phyloP scores from a whole-genome alignment of 2,797 vertebrate species.

The Tenualosa thibaudeaui region DNA sequence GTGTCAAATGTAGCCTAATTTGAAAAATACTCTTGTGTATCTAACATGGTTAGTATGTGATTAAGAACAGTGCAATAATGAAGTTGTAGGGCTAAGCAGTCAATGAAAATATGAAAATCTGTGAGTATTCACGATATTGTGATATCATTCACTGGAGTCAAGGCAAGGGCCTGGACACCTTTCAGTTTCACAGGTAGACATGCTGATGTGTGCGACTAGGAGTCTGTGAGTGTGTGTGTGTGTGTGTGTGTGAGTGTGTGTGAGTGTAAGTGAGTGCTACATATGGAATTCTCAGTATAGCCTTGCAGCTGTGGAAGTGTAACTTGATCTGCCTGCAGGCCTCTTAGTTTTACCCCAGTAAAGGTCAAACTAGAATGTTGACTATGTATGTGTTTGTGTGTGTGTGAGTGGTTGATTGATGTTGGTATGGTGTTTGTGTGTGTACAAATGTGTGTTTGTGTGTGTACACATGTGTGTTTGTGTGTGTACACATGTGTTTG shows the following conservation, averaged over 20 bases:
- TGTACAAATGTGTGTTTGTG: background rate
- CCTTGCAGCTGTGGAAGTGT: constrained; percentile 52
- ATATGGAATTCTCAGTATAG: constrained; percentile 50
- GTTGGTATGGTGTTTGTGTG: background rate
- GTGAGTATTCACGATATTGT: too few species aligned
- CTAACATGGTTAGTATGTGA: too few species aligned
- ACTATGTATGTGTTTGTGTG: constrained; percentile 21
- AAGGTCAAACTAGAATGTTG: constrained; percentile 45
- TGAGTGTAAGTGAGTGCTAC: constrained; percentile 32
- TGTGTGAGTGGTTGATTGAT: background rate
- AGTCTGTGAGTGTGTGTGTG: background rate
- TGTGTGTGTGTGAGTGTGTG: background rate
- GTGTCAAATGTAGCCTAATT: too few species aligned
- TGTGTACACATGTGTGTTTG: background rate
- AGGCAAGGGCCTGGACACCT: too few species aligned
- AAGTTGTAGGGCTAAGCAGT: too few species aligned
- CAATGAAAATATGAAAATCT: too few species aligned
- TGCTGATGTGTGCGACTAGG: background rate
- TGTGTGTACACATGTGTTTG: background rate
- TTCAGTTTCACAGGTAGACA: background rate
- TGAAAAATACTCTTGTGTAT: too few species aligned
- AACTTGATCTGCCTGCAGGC: constrained; percentile 33
- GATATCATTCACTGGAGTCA: background rate
- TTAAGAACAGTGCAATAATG: too few species aligned
- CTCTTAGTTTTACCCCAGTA: constrained; percentile 31